A percentile compares a stretch with the other conserved stretches of the same genome.
These are phyloP conservation scores for Agrilus planipennis DNA, from an alignment of 1,140 invertebrate species.

Conservation along the genomic window DNA sequence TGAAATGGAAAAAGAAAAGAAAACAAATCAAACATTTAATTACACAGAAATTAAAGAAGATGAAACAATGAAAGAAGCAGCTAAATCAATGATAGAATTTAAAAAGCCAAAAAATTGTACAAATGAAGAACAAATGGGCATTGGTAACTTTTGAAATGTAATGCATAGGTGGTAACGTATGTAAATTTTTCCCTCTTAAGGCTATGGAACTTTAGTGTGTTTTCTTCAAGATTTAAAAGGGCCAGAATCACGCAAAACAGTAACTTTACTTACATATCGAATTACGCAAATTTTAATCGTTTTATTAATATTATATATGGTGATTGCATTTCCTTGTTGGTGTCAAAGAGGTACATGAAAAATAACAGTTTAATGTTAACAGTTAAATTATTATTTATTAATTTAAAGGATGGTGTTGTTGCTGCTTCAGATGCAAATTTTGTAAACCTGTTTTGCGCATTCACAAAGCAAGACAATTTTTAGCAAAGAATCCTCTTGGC, in stretches of 20 bases:
- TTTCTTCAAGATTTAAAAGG: conserved; percentile 20
- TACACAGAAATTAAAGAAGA: conserved; percentile 27
- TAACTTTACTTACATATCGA: conserved; percentile 10
- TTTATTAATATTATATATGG: conserved; percentile 25
- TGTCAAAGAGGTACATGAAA: conserved; percentile 24
- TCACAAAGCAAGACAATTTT: conserved; percentile 26
- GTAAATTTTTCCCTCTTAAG: too few relatives aligned
- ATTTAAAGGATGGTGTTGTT: conserved; percentile 30
- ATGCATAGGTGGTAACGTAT: too few relatives aligned
- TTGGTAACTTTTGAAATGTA: conserved; percentile 18
- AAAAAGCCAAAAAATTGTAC: conserved; percentile 27
- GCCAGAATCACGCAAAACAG: conserved; percentile 10
- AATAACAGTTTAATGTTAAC: neutral
- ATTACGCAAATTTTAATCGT: conserved; percentile 20
- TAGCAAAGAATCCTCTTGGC: conserved; percentile 26
- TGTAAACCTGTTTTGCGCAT: conserved; percentile 25
- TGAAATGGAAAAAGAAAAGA: conserved; percentile 15
- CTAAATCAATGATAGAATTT: conserved; percentile 17
- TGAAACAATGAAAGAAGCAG: conserved; percentile 21
- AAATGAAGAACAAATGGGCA: conserved; percentile 24
- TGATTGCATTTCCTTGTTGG: conserved; percentile 30
- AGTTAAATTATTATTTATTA: neutral
- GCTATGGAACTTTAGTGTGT: conserved; percentile 23
- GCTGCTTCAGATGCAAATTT: conserved; percentile 27
- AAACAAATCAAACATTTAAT: conserved; percentile 21